Conservation (phyloP, 1,140 invertebrate genomes). For the Bombus polaris region DNA sequence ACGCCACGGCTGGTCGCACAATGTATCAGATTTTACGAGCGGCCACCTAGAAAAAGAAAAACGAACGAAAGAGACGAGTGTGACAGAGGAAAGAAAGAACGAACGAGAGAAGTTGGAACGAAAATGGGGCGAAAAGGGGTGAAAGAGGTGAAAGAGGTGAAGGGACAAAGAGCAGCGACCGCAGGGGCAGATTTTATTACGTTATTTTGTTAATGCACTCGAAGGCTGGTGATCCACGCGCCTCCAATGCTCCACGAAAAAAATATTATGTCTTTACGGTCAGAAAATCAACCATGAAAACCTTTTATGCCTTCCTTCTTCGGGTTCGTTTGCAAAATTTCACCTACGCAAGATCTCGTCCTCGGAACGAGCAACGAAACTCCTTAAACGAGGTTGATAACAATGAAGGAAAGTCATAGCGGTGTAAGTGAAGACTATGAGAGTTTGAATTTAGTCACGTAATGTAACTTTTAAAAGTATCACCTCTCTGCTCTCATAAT, state of each 20-base stretch:
- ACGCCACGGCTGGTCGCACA: constrained; percentile 66
- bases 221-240: constrained; percentile 42
- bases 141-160: background rate
- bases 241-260: constrained; percentile 49
- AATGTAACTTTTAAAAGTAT: background rate
- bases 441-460: background rate
- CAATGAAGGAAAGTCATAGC: background rate
- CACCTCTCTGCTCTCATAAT: no score
- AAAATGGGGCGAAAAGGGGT: background rate
- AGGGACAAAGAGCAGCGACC: constrained; percentile 24
- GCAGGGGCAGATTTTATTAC: constrained; percentile 79
- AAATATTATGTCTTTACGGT: constrained; percentile 69
- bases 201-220: constrained; percentile 81
- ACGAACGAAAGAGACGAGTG: constrained; percentile 17
- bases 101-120: background rate
- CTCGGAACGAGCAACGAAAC: background rate
- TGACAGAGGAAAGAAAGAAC: background rate
- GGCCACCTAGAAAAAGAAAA: constrained; percentile 64
- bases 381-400: no score
- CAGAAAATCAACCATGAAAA: constrained; percentile 70
- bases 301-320: constrained; percentile 67
- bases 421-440: background rate
- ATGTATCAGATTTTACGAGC: constrained; percentile 79
- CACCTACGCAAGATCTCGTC: constrained; percentile 20
- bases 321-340: constrained; percentile 22